A percentile compares a stretch with the other conserved stretches of the same genome.
phyloP scores from a whole-genome alignment of 2,113 vertebrate species.

The Antennarius striatus region DNA sequence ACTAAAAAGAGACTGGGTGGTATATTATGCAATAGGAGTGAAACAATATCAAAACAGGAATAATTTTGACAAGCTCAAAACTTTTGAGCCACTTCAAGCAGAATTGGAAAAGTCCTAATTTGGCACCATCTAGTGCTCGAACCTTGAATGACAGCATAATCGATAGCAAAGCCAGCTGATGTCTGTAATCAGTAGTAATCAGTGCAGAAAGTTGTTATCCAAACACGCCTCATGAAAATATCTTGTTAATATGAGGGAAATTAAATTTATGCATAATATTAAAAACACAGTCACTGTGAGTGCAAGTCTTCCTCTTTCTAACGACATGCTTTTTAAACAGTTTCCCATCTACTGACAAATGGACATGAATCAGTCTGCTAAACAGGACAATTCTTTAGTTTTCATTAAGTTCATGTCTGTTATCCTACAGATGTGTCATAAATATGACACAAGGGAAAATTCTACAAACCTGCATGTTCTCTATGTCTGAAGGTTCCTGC shows the following conservation, averaged over 20 bases:
- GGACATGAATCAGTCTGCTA: no score
- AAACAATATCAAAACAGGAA: neutral
- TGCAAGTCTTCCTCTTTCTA: no score
- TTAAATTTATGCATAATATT: no score
- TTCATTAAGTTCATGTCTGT: conserved; percentile 1
- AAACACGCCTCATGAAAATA: neutral
- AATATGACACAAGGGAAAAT: neutral
- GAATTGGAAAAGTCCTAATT: neutral
- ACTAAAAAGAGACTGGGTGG: no score
- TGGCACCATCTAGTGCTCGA: conserved; percentile 41
- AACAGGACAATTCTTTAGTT: neutral
- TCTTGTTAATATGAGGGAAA: neutral
- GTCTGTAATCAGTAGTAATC: neutral
- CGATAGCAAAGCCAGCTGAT: neutral
- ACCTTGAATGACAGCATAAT: neutral
- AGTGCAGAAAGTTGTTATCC: neutral
- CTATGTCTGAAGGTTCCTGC: neutral
- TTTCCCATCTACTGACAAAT: no score
- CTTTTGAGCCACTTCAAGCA: neutral
- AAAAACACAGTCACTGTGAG: neutral
- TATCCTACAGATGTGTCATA: neutral
- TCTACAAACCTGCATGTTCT: conserved; percentile 57
- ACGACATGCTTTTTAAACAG: no score
- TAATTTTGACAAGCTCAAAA: neutral
- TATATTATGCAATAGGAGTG: no score